phyloP scores from a whole-genome alignment of 2,888 invertebrate genomes.

The Eupeodes latifasciatus region DNA sequence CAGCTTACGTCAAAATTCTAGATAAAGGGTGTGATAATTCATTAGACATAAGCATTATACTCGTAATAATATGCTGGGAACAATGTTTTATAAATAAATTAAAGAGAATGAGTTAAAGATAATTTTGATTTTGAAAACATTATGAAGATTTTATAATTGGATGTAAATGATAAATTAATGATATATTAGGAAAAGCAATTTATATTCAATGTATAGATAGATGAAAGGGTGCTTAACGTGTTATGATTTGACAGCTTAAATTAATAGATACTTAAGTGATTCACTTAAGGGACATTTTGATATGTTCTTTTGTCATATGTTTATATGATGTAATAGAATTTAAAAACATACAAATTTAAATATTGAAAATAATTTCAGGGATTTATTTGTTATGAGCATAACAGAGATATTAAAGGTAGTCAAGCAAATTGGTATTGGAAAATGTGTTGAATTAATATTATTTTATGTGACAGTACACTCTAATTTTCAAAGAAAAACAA shows the following conservation, averaged over 20 bases:
- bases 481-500: too few relatives aligned
- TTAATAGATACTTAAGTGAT: constrained; percentile 24
- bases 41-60: constrained; percentile 21
- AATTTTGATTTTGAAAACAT: constrained; percentile 44
- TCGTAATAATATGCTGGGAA: constrained; percentile 12
- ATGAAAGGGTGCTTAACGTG: constrained; percentile 16
- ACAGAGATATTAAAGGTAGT: too few relatives aligned
- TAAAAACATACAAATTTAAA: too few relatives aligned
- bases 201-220: too few relatives aligned
- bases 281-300: background rate
- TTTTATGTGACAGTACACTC: too few relatives aligned
- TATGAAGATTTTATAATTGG: constrained; percentile 16
- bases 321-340: background rate
- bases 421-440: too few relatives aligned
- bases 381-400: too few relatives aligned
- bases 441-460: too few relatives aligned
- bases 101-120: constrained; percentile 28
- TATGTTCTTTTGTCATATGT: background rate
- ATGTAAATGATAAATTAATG: constrained; percentile 27
- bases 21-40: constrained; percentile 58
- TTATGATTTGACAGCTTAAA: constrained; percentile 30
- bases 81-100: constrained; percentile 17
- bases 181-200: background rate
- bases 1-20: constrained; percentile 63
- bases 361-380: too few relatives aligned